Evolutionary conservation across 2,888 invertebrate species (phyloP).

Genomic region (Sphinx pinastri): DNA sequence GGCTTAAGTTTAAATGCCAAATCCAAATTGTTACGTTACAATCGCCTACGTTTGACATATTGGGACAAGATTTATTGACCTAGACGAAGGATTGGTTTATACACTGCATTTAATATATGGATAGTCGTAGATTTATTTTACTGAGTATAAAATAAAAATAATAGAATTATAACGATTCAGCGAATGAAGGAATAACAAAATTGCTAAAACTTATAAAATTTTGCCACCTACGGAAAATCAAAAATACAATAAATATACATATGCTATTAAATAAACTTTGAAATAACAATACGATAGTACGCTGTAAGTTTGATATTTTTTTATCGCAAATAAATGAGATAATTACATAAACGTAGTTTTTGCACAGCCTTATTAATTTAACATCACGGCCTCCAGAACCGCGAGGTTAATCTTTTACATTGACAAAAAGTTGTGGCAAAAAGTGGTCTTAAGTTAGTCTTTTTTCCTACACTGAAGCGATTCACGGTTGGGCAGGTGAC

Average conservation of each 20-base stretch:
- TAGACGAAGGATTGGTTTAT: no score
- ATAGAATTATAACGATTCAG: no score
- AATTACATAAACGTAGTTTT: constrained; percentile 9
- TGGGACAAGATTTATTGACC: background rate
- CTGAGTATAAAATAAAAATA: no score
- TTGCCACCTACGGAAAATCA: no score
- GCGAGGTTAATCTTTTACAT: constrained; percentile 25
- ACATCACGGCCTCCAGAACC: constrained; percentile 22
- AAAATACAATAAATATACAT: no score
- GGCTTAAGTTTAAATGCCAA: background rate
- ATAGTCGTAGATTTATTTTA: no score
- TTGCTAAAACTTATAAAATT: no score
- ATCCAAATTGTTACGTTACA: background rate
- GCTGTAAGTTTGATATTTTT: background rate
- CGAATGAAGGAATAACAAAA: no score
- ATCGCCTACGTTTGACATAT: background rate
- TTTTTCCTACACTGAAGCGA: constrained; percentile 35
- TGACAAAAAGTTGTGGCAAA: constrained; percentile 22
- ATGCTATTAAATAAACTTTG: background rate
- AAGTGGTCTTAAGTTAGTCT: constrained; percentile 24
- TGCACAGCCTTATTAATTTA: constrained; percentile 10
- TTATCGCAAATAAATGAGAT: background rate
- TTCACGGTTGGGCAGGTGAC: constrained; percentile 46
- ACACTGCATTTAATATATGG: no score
- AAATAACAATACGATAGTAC: background rate